phyloP scores from a whole-genome alignment of 2,797 vertebrate genomes.

The Halcyon leucocephala region DNA sequence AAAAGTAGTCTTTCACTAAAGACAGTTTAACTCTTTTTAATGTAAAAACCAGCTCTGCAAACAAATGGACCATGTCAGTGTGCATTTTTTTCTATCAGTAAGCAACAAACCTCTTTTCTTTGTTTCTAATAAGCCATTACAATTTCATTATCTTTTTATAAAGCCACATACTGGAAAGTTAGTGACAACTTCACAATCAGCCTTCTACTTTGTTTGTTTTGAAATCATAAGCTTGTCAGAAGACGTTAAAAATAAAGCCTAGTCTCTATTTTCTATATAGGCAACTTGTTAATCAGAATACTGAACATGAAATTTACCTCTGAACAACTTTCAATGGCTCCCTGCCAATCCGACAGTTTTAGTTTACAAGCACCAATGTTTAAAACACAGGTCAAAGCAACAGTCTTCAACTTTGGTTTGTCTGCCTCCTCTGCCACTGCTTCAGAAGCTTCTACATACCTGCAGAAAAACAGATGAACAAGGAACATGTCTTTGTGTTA shows the following conservation, averaged over 20 bases:
- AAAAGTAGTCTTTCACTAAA: not conserved
- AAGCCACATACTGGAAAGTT: not conserved
- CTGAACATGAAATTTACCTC: constrained; percentile 81
- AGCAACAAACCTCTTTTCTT: not conserved
- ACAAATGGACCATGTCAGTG: not conserved
- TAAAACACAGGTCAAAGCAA: constrained; percentile 89
- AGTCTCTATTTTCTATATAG: not conserved
- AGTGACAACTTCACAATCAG: not conserved
- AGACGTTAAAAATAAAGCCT: not conserved
- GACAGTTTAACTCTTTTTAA: not conserved
- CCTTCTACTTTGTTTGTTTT: not conserved
- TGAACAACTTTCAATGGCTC: constrained; percentile 90
- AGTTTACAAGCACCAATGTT: constrained; percentile 94
- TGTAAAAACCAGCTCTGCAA: not conserved
- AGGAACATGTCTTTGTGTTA: not conserved
- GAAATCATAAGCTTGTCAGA: not conserved
- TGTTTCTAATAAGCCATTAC: not conserved
- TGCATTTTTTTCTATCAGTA: not conserved
- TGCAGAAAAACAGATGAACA: constrained; percentile 63
- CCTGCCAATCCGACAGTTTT: constrained; percentile 92
- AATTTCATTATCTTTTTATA: not conserved
- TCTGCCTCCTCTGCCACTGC: constrained; percentile 78
- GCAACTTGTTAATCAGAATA: not conserved
- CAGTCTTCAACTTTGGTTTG: constrained; percentile 82
- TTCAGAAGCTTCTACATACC: constrained; percentile 90